These are phyloP conservation scores for Zaprionus lineosus DNA, from an alignment of 2,888 invertebrate species.

Conservation along the genomic window DNA sequence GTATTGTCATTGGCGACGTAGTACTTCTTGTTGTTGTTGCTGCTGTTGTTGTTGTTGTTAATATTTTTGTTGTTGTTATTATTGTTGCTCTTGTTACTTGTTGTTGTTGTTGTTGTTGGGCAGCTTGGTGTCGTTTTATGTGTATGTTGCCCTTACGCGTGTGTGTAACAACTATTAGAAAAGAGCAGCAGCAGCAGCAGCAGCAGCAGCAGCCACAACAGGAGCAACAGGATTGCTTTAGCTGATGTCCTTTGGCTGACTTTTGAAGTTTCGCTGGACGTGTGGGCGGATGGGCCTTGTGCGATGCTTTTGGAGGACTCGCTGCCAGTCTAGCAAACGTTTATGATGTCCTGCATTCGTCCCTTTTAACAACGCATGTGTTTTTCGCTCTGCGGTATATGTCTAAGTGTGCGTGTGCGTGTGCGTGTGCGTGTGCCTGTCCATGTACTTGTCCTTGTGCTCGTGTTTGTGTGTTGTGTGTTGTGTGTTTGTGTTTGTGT, in stretches of 20 bases:
- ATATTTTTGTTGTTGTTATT: constrained; percentile 45
- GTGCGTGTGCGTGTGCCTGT: constrained; percentile 2
- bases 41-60: constrained; percentile 10
- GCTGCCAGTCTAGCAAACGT: constrained; percentile 51
- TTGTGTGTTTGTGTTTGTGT: constrained; percentile 17
- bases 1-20: constrained; percentile 65
- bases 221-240: constrained; percentile 52
- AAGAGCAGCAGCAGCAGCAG: constrained; percentile 46
- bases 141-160: constrained; percentile 39
- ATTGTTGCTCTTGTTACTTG: constrained; percentile 18
- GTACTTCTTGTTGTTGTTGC: constrained; percentile 46
- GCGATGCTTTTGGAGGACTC: constrained; percentile 29
- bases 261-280: constrained; percentile 46
- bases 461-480: constrained; percentile 21
- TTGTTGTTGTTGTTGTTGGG: constrained; percentile 26
- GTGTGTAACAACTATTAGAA: constrained; percentile 69
- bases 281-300: constrained; percentile 4
- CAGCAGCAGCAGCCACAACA: constrained; percentile 36
- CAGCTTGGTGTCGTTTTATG: constrained; percentile 41
- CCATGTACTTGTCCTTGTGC: constrained; percentile 16
- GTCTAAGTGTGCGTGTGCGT: constrained; percentile 9
- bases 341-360: constrained; percentile 77
- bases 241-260: constrained; percentile 44
- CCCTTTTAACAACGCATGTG: constrained; percentile 60
- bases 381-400: constrained; percentile 1